Percentiles rank a stretch among this genome's conserved stretches.
These are phyloP conservation scores for Zoroaster sp. DNA, from an alignment of 53 echinoderm and acorn worm species.

Conservation along the genomic window DNA sequence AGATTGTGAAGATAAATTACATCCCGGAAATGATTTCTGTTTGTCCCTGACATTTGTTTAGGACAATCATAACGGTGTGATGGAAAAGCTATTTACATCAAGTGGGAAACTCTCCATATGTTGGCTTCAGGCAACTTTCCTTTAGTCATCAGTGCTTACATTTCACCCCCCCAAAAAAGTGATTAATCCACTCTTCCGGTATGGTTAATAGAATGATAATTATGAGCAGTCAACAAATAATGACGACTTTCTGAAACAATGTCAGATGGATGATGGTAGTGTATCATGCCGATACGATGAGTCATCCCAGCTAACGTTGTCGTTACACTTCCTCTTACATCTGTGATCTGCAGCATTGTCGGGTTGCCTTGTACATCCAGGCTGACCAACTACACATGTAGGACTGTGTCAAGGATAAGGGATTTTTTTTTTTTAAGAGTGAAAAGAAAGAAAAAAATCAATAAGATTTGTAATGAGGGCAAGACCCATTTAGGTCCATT, in stretches of 20 bases:
- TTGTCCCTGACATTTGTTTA: too few relatives aligned
- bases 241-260: slow-evolving; percentile 26
- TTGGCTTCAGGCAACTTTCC: too few relatives aligned
- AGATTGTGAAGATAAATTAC: too few relatives aligned
- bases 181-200: slow-evolving; percentile 4
- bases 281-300: background rate
- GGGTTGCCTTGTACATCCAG: background rate
- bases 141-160: background rate
- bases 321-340: too few relatives aligned
- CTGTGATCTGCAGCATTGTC: background rate
- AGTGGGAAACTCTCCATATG: background rate
- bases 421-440: background rate
- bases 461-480: background rate
- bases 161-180: background rate
- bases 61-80: too few relatives aligned
- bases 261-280: slow-evolving; percentile 1
- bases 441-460: background rate
- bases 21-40: too few relatives aligned
- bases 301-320: background rate
- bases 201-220: background rate
- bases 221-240: background rate
- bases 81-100: too few relatives aligned
- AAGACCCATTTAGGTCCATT: background rate
- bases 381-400: background rate
- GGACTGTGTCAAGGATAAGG: background rate